Evolutionary conservation across 2,797 vertebrate species (phyloP).

Genomic region (Sardinella longiceps): DNA sequence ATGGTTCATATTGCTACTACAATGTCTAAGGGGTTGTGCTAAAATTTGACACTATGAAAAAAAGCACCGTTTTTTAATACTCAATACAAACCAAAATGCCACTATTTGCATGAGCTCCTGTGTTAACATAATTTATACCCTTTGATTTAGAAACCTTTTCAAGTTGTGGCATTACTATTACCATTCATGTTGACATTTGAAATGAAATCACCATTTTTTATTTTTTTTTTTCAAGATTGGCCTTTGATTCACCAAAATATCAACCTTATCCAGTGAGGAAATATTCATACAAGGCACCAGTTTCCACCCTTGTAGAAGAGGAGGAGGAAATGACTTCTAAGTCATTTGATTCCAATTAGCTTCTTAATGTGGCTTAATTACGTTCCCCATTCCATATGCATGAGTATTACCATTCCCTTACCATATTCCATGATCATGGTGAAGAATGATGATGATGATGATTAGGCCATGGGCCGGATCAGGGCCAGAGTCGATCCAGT

Average conservation of each 20-base stretch:
- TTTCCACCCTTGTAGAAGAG: slow-evolving; percentile 8
- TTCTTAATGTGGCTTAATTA: slow-evolving; percentile 12
- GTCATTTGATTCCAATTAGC: slow-evolving; percentile 17
- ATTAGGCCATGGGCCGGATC: too few relatives aligned
- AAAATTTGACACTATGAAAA: neutral
- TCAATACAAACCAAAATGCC: neutral
- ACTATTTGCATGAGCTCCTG: neutral
- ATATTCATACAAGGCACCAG: neutral
- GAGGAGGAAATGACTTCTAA: neutral
- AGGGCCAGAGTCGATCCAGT: slow-evolving; percentile 45
- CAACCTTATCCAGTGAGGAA: neutral
- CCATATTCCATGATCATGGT: neutral
- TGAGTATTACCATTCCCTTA: slow-evolving; percentile 61
- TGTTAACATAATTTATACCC: neutral
- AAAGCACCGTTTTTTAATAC: neutral
- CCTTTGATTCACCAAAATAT: neutral
- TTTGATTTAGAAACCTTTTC: neutral
- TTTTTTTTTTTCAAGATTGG: neutral
- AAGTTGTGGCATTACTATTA: neutral
- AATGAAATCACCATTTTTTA: neutral
- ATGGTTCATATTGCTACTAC: neutral
- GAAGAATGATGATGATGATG: neutral
- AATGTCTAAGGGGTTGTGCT: neutral
- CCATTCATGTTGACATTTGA: neutral
- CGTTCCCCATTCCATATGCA: neutral